phyloP scores from a whole-genome alignment of 2,113 vertebrate species.

The Forbesichthys agassizii region DNA sequence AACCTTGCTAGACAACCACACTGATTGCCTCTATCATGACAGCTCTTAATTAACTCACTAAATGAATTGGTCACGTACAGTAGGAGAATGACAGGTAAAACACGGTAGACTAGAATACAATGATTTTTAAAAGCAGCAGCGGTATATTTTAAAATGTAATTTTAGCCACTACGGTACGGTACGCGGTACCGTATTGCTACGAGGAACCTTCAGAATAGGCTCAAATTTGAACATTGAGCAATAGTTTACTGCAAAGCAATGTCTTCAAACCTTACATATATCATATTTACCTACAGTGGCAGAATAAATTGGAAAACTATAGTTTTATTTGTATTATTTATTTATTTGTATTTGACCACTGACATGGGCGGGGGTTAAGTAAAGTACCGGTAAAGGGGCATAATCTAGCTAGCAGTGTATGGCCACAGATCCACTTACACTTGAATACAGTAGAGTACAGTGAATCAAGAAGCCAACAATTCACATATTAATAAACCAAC shows the following conservation, averaged over 20 bases:
- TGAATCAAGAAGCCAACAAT: background rate
- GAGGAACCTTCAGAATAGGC: background rate
- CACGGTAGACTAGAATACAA: too few species aligned
- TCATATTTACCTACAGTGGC: background rate
- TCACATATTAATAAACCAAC: background rate
- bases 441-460: background rate
- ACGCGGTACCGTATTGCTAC: background rate
- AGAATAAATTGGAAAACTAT: slow-evolving; percentile 25
- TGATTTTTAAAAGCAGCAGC: slow-evolving; percentile 12
- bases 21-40: slow-evolving; percentile 18
- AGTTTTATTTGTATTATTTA: too few species aligned
- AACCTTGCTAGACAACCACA: slow-evolving; percentile 41
- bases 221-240: background rate
- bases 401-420: background rate
- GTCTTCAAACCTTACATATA: background rate
- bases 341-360: background rate
- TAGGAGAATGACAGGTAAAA: too few species aligned
- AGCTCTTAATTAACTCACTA: slow-evolving; percentile 2
- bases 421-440: slow-evolving; percentile 1
- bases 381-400: background rate
- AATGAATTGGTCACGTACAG: background rate
- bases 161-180: background rate
- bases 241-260: slow-evolving; percentile 3
- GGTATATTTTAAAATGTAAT: slow-evolving; percentile 7
- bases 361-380: slow-evolving; percentile 30